phyloP scores from a whole-genome alignment of 37 sponge, comb jelly and placozoan genomes.

The Hexactinellida sp. region DNA sequence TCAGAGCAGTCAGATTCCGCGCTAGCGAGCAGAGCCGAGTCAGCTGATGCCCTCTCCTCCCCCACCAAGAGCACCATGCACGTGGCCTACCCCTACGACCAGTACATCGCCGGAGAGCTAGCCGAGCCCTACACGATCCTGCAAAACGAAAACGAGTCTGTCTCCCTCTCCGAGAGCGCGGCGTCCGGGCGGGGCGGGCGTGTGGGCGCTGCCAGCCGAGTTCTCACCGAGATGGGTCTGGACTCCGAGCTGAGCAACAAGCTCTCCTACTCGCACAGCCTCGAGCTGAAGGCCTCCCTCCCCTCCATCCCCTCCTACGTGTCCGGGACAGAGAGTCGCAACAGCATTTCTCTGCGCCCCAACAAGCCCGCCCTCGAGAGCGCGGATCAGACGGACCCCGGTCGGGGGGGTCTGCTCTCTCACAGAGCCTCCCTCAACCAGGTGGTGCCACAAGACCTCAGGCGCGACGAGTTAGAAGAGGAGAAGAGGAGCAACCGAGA shows the following conservation, averaged over 20 bases:
- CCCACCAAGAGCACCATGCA: neutral
- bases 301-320: neutral
- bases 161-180: neutral
- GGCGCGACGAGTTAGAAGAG: neutral
- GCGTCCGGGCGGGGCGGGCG: neutral
- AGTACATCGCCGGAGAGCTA: neutral
- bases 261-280: neutral
- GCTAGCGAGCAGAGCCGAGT: neutral
- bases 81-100: neutral
- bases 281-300: conserved; percentile 10
- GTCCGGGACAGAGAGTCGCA: neutral
- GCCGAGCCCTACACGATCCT: neutral
- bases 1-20: neutral
- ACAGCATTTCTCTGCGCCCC: neutral
- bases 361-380: neutral
- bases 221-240: neutral
- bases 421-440: neutral
- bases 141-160: neutral
- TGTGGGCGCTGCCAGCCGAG: neutral
- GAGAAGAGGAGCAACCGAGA: neutral
- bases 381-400: neutral
- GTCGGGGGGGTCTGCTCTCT: neutral
- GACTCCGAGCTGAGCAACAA: neutral
- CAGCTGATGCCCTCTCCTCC: neutral
- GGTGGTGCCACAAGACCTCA: neutral